Base-by-base conservation (phyloP, 2,113 vertebrate genomes). In the Bambusicola thoracicus region DNA sequence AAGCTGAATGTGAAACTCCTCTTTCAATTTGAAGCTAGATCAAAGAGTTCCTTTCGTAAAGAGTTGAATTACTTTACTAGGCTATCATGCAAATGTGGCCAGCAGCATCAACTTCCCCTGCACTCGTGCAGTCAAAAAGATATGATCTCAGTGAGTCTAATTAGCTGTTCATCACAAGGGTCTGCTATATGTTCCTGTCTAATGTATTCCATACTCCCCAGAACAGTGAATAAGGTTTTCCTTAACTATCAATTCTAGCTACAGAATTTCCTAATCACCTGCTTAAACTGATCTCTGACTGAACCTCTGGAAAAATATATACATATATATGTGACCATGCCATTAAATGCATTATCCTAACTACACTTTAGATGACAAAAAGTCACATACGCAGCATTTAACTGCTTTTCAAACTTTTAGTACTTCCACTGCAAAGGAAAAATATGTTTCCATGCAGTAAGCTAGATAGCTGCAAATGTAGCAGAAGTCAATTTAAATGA, bases 31-130 rank as follows among this genome's bases (percentile, higher is more conserved):
- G 69, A 34, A 77, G n/a, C 24, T 63, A 78, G 81, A 94, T 86
- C 91, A 90, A 95, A 90, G 73, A 89, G 12, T 30, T 84, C 61
- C 51, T 90, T 93, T 77, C 76, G 83, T 76, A 88, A 93, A 84
- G 55, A 81, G 56, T 2, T 70, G 73, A 88, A 75, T 90, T 83
- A 83, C 81, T 83, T 90, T 81, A 83, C 83, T 83, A 84, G 76
- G 29, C 51, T 75, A 22, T 51, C 38, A 55, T 81, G 75, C 32
- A 92, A 92, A 90, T 55, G 14, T 0, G 0, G 44, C 59, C 73
- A 77, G 68, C 49, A 93, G 24, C 49, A 86, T 55, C 72, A 92
- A 29, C 55, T 85, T 88, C 49, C 43, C 13, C 41, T 53, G 55
- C 65, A 88, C 41, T 19, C 63, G 32, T 59, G 59, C 69, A 88